Evolutionary conservation across 2,888 invertebrate species (phyloP), one percentile per base, ranked within the genome.

Genomic region (Polymixis flavicincta): DNA sequence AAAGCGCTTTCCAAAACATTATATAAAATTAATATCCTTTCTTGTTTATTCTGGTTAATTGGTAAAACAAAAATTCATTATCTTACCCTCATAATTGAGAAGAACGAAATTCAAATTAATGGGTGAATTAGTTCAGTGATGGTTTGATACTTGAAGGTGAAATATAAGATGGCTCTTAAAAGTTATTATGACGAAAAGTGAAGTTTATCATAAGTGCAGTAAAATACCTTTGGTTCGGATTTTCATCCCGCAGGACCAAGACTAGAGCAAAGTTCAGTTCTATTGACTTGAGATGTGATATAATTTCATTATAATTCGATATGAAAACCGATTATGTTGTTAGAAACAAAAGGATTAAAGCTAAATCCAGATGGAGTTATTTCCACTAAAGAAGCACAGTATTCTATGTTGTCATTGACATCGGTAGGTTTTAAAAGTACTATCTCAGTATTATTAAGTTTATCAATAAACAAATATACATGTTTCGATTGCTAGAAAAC

Each of bases 41-140:
- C 77, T 71, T 82, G 86, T 80, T 86, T 84, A 82, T 76, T 80
- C 70, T 69, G 59, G 66, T 70, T 74, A 85, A 85, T 84, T 87
- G 74, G 69, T 78, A 65, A 77, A 80, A 85, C 80, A 85, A 84
- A 85, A 84, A 85, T 82, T 85, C 22, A 84, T 86, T 85, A 84
- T 78, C 69, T 78, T 73, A 25, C 73, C 64, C 75, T 71, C 63
- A 74, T 87, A 85, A 84, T 82, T 85, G 79, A 76, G 67, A 65
- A 76, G 57, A 63, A 73, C 64, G 61, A 69, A 71, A 57, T 55
- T 52, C 6, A 70, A 70, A 63, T 70, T 73, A 59, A 84, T 78
- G 54, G 61, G 67, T 69, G 50, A 79, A 74, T 80, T 85, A 76
- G 71, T 76, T 52, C n/a, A 19, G 67, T 37, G 75, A 65, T 60